A percentile compares a stretch with the other conserved stretches of the same genome.
Evolutionary conservation across 2,888 invertebrate species (phyloP).

Genomic region (Rhorus exstirpatorius): DNA sequence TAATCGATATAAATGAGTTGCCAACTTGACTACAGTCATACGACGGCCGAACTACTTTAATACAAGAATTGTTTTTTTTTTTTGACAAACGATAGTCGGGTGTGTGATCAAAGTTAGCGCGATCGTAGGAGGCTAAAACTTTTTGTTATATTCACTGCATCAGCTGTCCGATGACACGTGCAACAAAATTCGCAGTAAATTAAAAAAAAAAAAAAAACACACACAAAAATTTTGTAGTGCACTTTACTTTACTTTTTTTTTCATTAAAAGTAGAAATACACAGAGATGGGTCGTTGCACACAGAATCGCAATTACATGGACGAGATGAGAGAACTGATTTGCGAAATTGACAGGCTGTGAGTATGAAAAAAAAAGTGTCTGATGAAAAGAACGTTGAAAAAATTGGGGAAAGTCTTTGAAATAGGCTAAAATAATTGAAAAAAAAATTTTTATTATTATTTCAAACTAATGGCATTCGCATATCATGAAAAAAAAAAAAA

Average conservation of each 20-base stretch:
- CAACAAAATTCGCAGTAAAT: constrained; percentile 41
- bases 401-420: neutral
- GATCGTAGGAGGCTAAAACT: constrained; percentile 28
- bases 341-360: constrained; percentile 75
- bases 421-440: neutral
- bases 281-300: constrained; percentile 71
- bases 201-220: constrained; percentile 11
- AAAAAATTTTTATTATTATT: no score
- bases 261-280: neutral
- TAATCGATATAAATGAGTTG: no score
- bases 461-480: no score
- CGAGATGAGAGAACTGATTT: constrained; percentile 75
- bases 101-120: neutral
- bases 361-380: constrained; percentile 52
- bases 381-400: neutral
- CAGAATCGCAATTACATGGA: constrained; percentile 76
- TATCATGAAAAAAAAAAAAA: no score
- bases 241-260: neutral
- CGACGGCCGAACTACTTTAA: no score
- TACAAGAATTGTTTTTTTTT: neutral
- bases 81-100: constrained; percentile 37
- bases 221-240: no score
- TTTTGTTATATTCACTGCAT: neutral
- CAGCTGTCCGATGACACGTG: neutral
- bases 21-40: no score